Conservation (phyloP, 2,888 invertebrate species). For the Acanthosepion pharaonis region DNA sequence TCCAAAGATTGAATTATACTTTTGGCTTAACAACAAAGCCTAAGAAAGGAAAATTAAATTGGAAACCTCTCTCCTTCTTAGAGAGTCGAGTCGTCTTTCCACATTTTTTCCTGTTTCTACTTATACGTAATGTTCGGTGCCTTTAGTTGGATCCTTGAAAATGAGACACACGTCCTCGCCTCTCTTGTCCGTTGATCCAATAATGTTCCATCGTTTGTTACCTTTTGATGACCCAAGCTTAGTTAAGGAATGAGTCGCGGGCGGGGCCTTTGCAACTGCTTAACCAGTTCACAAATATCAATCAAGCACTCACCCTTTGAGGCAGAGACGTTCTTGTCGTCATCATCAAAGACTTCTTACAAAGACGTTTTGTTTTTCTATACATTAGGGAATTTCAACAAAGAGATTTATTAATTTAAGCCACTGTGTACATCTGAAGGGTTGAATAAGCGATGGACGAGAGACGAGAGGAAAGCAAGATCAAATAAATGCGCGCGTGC, state of each 20-base stretch:
- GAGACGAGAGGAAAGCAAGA: not conserved
- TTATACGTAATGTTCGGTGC: too few relatives aligned
- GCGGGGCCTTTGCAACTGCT: not conserved
- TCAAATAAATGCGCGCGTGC: not conserved
- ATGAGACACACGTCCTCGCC: not conserved
- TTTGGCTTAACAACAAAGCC: not conserved
- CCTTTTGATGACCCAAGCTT: conserved; percentile 11
- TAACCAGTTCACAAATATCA: not conserved
- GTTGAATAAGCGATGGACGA: not conserved
- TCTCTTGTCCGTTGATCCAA: not conserved
- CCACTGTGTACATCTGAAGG: not conserved
- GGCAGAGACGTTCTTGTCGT: not conserved
- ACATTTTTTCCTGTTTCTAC: not conserved
- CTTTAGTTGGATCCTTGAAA: too few relatives aligned
- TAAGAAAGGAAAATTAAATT: conserved; percentile 18
- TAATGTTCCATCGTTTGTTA: not conserved
- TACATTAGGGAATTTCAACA: not conserved
- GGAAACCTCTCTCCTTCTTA: not conserved
- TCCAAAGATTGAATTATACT: not conserved
- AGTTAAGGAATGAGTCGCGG: conserved; percentile 9
- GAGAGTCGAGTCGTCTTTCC: not conserved
- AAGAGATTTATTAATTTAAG: conserved; percentile 33
- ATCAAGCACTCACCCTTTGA: not conserved
- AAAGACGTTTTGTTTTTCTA: not conserved
- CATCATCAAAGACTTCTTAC: not conserved